phyloP scores from a whole-genome alignment of 92 coral and sea anemone genomes.

The Siderastrea radians region DNA sequence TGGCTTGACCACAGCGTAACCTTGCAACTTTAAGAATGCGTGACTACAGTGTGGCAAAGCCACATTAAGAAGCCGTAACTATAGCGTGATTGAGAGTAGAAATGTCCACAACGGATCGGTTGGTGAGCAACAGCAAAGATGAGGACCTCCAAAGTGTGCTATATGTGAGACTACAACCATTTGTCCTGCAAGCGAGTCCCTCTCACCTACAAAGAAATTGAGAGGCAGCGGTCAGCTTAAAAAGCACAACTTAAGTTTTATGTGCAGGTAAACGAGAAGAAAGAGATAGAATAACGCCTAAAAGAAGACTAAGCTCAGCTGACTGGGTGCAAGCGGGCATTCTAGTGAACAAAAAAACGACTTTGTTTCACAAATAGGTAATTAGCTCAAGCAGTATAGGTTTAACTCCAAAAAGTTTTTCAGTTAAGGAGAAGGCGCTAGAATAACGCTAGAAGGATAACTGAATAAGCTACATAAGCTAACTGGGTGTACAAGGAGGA shows the following conservation, averaged over 20 bases:
- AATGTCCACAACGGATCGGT: constrained; percentile 4
- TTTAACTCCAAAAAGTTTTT: no score
- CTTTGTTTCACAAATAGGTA: no score
- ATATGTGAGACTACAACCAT: constrained; percentile 25
- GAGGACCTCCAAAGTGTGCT: constrained; percentile 15
- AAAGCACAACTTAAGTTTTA: not conserved
- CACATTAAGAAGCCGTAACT: not conserved
- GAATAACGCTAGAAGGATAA: no score
- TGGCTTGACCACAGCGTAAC: not conserved
- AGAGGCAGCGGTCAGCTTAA: constrained; percentile 10
- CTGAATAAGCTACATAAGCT: no score
- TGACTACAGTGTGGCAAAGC: not conserved
- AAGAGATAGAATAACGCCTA: not conserved
- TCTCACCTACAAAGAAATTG: constrained; percentile 44
- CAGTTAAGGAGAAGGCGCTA: no score
- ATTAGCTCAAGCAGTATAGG: no score
- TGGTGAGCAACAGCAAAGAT: constrained; percentile 10
- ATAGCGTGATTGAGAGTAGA: not conserved
- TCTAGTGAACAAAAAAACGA: not conserved
- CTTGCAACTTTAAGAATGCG: not conserved
- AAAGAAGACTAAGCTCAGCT: not conserved
- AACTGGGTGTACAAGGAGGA: no score
- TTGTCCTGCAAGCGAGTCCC: constrained; percentile 13
- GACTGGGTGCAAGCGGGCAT: not conserved
- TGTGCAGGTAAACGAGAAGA: constrained; percentile 10